Evolutionary conservation across 2,888 invertebrate genomes (phyloP).

Genomic region (Matsumyia berberina): DNA sequence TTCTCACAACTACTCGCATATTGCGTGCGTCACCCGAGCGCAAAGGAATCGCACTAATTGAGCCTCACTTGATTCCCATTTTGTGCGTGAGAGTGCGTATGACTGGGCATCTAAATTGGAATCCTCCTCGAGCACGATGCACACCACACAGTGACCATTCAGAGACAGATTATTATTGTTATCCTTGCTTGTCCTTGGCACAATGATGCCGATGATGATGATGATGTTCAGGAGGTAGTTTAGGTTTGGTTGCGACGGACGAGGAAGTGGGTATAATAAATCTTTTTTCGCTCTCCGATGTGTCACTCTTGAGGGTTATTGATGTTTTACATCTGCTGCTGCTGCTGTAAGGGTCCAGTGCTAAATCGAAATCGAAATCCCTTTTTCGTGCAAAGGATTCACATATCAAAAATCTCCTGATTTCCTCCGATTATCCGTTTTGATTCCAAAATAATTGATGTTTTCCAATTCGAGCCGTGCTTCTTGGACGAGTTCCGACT

Average conservation of each 20-base stretch:
- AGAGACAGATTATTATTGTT: slow-evolving; percentile 58
- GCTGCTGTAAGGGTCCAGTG: slow-evolving; percentile 56
- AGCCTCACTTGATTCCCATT: slow-evolving; percentile 70
- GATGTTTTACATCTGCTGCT: slow-evolving; percentile 75
- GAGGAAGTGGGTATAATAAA: slow-evolving; percentile 69
- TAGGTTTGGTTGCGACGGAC: slow-evolving; percentile 33
- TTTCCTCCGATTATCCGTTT: slow-evolving; percentile 74
- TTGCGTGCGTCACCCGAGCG: not conserved
- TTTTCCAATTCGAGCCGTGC: slow-evolving; percentile 40
- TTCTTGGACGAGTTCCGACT: not conserved
- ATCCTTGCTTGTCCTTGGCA: slow-evolving; percentile 67
- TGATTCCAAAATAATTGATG: slow-evolving; percentile 76
- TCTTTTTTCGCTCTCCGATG: slow-evolving; percentile 67
- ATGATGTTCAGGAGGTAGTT: slow-evolving; percentile 54
- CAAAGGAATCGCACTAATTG: slow-evolving; percentile 62
- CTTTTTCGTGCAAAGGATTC: slow-evolving; percentile 63
- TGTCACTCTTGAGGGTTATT: slow-evolving; percentile 75
- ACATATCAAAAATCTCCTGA: slow-evolving; percentile 72
- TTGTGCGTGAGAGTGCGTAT: slow-evolving; percentile 59
- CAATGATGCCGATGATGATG: slow-evolving; percentile 52
- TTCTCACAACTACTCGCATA: slow-evolving; percentile 31
- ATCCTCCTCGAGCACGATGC: slow-evolving; percentile 48
- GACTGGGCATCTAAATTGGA: slow-evolving; percentile 50
- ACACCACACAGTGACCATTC: slow-evolving; percentile 56
- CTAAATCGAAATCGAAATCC: slow-evolving; percentile 68